Conservation (phyloP, 2,797 vertebrate species). For the Geotrypetes seraphini region DNA sequence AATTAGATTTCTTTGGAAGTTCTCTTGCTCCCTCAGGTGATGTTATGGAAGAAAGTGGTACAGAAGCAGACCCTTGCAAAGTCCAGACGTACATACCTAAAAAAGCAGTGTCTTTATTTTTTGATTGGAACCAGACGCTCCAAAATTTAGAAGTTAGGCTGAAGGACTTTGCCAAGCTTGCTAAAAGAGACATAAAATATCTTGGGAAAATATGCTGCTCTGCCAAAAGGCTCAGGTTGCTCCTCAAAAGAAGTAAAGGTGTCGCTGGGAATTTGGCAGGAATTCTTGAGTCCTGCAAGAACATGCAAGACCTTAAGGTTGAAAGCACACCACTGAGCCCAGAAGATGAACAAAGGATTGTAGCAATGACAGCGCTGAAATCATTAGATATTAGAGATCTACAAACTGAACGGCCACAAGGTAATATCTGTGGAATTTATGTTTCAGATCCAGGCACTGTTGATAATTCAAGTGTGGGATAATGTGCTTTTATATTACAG, state of each 20-base stretch:
- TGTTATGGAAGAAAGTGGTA: background rate
- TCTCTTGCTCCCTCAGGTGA: background rate
- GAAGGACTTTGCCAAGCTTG: constrained; percentile 25
- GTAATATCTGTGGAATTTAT: too few relatives aligned
- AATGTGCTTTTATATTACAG: too few relatives aligned
- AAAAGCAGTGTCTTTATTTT: constrained; percentile 35
- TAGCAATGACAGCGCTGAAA: constrained; percentile 18
- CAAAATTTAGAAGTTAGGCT: constrained; percentile 34
- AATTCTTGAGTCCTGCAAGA: constrained; percentile 22
- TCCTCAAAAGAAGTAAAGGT: constrained; percentile 21
- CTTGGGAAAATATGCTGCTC: constrained; percentile 41
- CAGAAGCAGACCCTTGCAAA: background rate
- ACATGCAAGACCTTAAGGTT: constrained; percentile 23
- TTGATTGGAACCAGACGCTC: constrained; percentile 32
- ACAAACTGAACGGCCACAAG: constrained; percentile 9
- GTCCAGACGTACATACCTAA: constrained; percentile 27
- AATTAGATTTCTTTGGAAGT: constrained; percentile 24
- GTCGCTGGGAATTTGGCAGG: constrained; percentile 18
- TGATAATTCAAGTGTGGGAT: too few relatives aligned
- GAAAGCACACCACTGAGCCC: constrained; percentile 22
- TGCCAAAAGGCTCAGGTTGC: constrained; percentile 20
- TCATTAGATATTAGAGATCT: constrained; percentile 20
- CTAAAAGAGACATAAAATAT: constrained; percentile 28
- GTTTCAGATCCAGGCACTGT: too few relatives aligned
- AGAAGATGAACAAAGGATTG: constrained; percentile 24